Percentiles rank a stretch among this genome's conserved stretches.
Evolutionary conservation across 1,140 invertebrate species (phyloP).

Genomic region (Eurosta solidaginis): DNA sequence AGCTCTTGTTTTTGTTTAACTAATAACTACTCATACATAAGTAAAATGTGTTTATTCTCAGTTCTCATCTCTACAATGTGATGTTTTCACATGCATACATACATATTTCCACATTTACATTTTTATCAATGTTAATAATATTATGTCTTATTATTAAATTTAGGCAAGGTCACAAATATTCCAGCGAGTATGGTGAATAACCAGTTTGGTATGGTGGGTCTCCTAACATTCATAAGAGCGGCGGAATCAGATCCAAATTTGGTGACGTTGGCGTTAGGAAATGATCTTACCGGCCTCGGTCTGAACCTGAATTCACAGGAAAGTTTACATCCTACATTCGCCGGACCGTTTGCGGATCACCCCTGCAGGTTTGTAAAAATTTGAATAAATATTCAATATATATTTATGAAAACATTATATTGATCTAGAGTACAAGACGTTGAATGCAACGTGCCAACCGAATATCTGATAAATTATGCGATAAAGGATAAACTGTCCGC

Average conservation of each 20-base stretch:
- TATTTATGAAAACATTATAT: not conserved
- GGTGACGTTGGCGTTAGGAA: slow-evolving; percentile 92
- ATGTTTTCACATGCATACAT: not conserved
- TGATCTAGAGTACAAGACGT: slow-evolving; percentile 88
- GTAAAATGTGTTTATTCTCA: too few relatives aligned
- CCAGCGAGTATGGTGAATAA: slow-evolving; percentile 97
- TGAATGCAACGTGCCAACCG: slow-evolving; percentile 97
- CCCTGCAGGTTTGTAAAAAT: slow-evolving; percentile 72
- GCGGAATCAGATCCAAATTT: slow-evolving; percentile 96
- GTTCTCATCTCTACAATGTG: too few relatives aligned
- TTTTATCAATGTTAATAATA: not conserved
- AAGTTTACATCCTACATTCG: slow-evolving; percentile 95
- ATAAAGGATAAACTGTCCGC: slow-evolving; percentile 93
- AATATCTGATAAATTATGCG: slow-evolving; percentile 94
- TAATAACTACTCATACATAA: too few relatives aligned
- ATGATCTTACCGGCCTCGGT: slow-evolving; percentile 95
- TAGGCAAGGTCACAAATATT: slow-evolving; percentile 95
- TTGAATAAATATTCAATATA: not conserved
- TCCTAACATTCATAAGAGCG: slow-evolving; percentile 95
- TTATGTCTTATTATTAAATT: not conserved
- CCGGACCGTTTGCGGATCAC: slow-evolving; percentile 96
- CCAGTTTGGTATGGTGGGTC: slow-evolving; percentile 98
- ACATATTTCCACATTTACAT: too few relatives aligned
- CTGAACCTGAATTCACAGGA: slow-evolving; percentile 97
- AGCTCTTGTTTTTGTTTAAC: too few relatives aligned